Conservation (phyloP, 2,113 vertebrate species). For the Panthera leo region DNA sequence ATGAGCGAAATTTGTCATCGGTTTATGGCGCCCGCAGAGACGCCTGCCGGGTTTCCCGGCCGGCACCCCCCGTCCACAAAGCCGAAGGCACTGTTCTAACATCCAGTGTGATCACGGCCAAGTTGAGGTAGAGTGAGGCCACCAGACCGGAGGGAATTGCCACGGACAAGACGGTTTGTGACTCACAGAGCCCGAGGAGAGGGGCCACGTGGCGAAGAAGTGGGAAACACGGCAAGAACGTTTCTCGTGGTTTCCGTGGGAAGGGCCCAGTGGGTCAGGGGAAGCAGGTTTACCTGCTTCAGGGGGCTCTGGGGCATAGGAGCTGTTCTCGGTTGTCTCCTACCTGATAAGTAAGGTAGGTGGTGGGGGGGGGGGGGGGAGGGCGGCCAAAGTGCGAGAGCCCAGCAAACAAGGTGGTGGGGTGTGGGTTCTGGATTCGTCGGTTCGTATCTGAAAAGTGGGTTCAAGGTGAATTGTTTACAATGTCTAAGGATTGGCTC, state of each 20-base stretch:
- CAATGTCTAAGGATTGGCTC: not conserved
- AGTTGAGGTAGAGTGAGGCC: fast-evolving
- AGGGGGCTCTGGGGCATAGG: not conserved
- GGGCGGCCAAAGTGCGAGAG: not conserved
- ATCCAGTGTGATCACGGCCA: fast-evolving
- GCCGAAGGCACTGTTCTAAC: not conserved
- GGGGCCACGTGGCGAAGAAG: not conserved
- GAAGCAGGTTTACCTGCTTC: not conserved
- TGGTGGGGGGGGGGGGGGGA: too few species aligned
- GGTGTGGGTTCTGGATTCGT: not conserved
- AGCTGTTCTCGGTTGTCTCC: not conserved
- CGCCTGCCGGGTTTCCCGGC: not conserved
- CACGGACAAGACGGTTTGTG: not conserved
- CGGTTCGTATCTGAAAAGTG: not conserved
- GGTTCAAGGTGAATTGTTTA: not conserved
- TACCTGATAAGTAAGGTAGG: not conserved
- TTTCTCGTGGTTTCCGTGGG: not conserved
- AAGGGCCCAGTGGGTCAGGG: not conserved
- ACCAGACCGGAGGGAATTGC: not conserved
- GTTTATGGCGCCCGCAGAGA: not conserved
- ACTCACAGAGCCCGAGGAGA: not conserved
- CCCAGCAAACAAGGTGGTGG: not conserved
- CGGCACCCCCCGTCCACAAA: not conserved
- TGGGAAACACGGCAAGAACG: not conserved
- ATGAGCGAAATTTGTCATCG: too few species aligned